Conservation (phyloP, 2,797 vertebrate genomes). For the Amniataba percoides region DNA sequence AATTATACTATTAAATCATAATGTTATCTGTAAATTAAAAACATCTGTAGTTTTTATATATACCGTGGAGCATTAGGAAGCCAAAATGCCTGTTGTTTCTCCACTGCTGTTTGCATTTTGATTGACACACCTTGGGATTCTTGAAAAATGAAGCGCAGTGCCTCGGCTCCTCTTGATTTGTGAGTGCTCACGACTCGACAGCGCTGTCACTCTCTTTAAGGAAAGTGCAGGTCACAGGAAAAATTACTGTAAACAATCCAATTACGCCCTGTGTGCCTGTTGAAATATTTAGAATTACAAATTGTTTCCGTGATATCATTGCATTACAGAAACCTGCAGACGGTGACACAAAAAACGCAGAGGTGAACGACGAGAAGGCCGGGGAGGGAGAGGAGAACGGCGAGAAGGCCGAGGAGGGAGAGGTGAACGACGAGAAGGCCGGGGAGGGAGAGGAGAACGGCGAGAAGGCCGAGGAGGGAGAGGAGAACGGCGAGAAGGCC, state of each 20-base stretch:
- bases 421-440: slow-evolving; percentile 75
- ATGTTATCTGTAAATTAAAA: neutral
- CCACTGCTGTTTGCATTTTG: slow-evolving; percentile 4
- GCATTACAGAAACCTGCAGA: slow-evolving; percentile 83
- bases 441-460: slow-evolving; percentile 74
- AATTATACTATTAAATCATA: neutral
- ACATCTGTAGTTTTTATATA: neutral
- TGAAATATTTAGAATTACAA: slow-evolving; percentile 44
- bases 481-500: slow-evolving; percentile 75
- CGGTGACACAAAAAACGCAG: slow-evolving; percentile 76
- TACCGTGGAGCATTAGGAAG: neutral
- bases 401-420: too few species aligned
- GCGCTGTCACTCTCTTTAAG: neutral
- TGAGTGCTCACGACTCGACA: slow-evolving; percentile 11
- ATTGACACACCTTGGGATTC: slow-evolving; percentile 1
- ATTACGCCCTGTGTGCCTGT: slow-evolving; percentile 7
- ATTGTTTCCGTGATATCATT: slow-evolving; percentile 74
- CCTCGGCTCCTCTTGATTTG: slow-evolving; percentile 9
- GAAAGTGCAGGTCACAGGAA: slow-evolving; percentile 10
- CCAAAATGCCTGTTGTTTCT: neutral
- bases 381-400: too few species aligned
- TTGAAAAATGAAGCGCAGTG: neutral
- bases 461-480: too few species aligned
- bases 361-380: slow-evolving; percentile 76
- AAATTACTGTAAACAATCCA: slow-evolving; percentile 17